Base-by-base conservation (phyloP, 2,888 invertebrate genomes). In the Thumatha senex region DNA sequence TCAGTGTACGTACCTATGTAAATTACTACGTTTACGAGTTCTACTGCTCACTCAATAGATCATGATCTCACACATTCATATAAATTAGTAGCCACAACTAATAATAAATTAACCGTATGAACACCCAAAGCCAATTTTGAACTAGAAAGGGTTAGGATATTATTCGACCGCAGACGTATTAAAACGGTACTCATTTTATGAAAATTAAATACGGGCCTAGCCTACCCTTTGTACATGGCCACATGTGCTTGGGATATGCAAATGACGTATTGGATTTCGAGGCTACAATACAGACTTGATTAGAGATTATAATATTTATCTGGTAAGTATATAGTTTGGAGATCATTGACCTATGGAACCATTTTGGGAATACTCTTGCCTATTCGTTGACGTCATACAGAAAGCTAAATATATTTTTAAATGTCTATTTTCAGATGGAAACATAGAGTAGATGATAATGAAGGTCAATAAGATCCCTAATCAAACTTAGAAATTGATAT, bases 201-300 rank as follows among this genome's bases (percentile, higher is more conserved):
- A 89, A 90, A 91, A 90, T 90, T 90, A 88, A 89, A 90, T 89
- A 87, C 84, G 84, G 80, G 76, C 72, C 80, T 72, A 78, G 82
- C 80, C 76, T 76, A 79, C 80, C 88, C 89, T 86, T 86, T 87
- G 86, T 86, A 83, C 86, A 85, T 82, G 82, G 77, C 80, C 88
- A 88, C 89, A 90, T 91, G 89, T 89, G 90, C 80, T 77, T 70
- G 81, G 84, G 78, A 78, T 91, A 90, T 90, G 89, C 84, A 89
- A 89, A 90, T 89, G 84, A 83, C 72, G 82, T 86, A 89, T 89
- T 81, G 86, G 80, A 77, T 85, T 74, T 82, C 76, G 72, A 77
- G 65, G 56, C 67, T n/a, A 79, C 78, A 79, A 80, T 81, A 76
- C 73, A 67, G 75, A 70, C 72, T 77, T 80, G 81, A 82, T 83